Evolutionary conservation across 2,797 vertebrate species (phyloP), one percentile per base, ranked within the genome.

Genomic region (Scomberomorus guttatus): DNA sequence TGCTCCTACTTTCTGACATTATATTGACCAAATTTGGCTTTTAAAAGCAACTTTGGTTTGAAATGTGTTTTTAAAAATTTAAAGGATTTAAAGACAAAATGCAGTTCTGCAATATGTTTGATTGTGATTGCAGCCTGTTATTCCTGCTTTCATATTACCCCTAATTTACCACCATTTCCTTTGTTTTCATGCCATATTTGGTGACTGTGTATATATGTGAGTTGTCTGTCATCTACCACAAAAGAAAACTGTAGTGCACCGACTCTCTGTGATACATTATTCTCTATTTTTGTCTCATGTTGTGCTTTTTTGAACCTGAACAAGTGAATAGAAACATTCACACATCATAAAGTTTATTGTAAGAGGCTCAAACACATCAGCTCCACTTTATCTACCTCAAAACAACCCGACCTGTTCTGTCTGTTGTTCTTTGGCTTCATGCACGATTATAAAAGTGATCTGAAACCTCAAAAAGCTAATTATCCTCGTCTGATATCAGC

Each of bases 401-500:
- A n/a, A 6, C 18, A 52, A 34, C 15, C 2, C 3, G 24, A 34
- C 25, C 3, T 44, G 5, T 13, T 66, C 18, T 10, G 3, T 24
- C 44, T 3, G 1, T 6, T 22, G 37, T 44, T 3, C 57, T 66
- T 32, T 9, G 32, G 24, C 56, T 50, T 42, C 20, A 6, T 10
- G 9, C 20, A 27, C 11, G 37, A 14, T 18, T 29, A n/a, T 54
- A 15, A 24, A 63, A 55, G 11, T 2, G 20, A 66, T 8, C 2
- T 50, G 20, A 59, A 64, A 32, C 34, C 0, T 39, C 37, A 22
- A 5, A 24, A 20, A 61, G 75, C 50, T 64, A 71, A 81, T 84
- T 65, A 75, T 71, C 54, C 39, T 51, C 12, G 0, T 50, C 18
- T 44, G 77, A 71, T 57, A 20, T 54, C 17, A 5, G 34, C 6